Evolutionary conservation across 2,888 invertebrate species (phyloP), one percentile per base, ranked within the genome.

Genomic region (Andricus curvator): DNA sequence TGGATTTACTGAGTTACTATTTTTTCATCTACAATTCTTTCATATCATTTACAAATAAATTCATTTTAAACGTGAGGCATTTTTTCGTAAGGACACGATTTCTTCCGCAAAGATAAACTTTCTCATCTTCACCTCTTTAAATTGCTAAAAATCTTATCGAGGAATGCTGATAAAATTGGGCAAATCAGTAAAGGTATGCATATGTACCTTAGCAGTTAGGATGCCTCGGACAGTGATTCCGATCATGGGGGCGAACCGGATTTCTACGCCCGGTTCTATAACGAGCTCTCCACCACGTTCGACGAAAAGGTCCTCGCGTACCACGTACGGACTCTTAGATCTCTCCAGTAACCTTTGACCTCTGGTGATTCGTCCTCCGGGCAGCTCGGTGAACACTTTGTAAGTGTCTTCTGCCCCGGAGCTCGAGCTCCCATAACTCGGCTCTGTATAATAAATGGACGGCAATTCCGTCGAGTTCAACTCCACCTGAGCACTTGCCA

Each of bases 201-300:
- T 68, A 94, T 96, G 96, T 94, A 99, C 99, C 95, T 97, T 95
- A 79, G 99, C 99, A 81, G 95, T 95, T 48, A 99, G 94, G 85
- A 96, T 95, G 87, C 99, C 99, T 89, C 97, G 95, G 68, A 99
- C 97, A 44, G 98, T 98, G 90, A 99, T 96, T 84, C 99, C 99
- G 88, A 97, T 96, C 94, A 98, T 98, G 4, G 99, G 97, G 8
- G 97, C 96, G 93, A 99, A 98, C 87, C 96, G 95, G 79, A 99
- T 94, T 89, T 96, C 96, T 0, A 98, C 98, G 41, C 99, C 99
- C 20, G 98, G 96, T 91, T 98, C 98, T 81, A 99, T 95, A 79
- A 96, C 94, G 88, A 99, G 93, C 89, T 96, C 96, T 0, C 96
- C 97, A 83, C 96, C 95, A 85, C 95, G 94, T 88, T 97, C 96